Base-by-base conservation (phyloP, 2,888 invertebrate species). In the Byasa hedistus region DNA sequence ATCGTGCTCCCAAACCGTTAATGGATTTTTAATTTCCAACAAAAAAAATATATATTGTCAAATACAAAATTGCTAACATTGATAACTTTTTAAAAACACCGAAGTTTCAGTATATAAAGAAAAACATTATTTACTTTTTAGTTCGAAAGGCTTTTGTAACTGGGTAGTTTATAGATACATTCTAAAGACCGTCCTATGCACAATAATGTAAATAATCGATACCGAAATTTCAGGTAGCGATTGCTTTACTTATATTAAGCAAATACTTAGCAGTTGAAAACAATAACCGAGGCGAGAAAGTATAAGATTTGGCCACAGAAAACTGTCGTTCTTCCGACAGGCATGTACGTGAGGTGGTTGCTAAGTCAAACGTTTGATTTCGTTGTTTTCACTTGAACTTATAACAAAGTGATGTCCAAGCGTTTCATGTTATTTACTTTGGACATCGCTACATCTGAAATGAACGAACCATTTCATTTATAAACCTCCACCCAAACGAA, bases 321-420 rank as follows among this genome's bases (percentile, higher is more conserved):
- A 22, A 52, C 54, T 17, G 61, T 32, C 32, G 36, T 76, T 70
- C 75, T n/a, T 81, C 82, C 79, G 84, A 81, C 82, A 78, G 74
- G 12, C 73, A 66, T 69, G 79, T 70, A 87, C 88, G 88, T 87
- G 88, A 83, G 80, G 68, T 66, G 84, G 75, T 72, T 86, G 81
- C 75, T 66, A 76, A 76, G 73, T 77, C 83, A 79, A 84, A 82
- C 63, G 48, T 32, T 32, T 32, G n/a, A 52, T 44, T 61, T 32
- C 39, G 22, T 51, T 54, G 52, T 52, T 82, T 82, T 82, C 80
- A 70, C 79, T 78, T 76, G 78, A 81, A 79, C 79, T 78, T 79
- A 79, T 81, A 83, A 82, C 80, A 78, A 82, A 82, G 80, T 82
- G 82, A 77, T 77, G 81, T 81, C 76, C 80, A 73, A 70, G 71